Conservation (phyloP, 2,888 invertebrate species). For the Morinoia aosen region DNA sequence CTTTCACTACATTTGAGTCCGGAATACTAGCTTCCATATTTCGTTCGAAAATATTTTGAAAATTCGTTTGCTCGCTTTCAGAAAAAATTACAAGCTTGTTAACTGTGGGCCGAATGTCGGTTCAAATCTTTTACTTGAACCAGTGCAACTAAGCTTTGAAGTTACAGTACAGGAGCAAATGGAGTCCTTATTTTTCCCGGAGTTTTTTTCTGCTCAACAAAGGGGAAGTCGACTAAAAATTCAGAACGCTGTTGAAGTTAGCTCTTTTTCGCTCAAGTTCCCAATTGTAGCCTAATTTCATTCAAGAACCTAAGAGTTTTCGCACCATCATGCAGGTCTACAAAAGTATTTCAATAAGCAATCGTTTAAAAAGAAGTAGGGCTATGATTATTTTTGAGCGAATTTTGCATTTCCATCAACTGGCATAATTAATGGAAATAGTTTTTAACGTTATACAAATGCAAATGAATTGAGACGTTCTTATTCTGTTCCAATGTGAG, state of each 20-base stretch:
- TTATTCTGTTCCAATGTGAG: too few relatives aligned
- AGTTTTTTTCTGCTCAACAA: not conserved
- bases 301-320: not conserved
- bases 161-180: not conserved
- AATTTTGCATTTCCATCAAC: too few relatives aligned
- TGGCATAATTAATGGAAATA: too few relatives aligned
- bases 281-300: not conserved
- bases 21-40: not conserved
- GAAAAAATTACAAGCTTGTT: not conserved
- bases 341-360: not conserved
- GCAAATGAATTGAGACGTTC: too few relatives aligned
- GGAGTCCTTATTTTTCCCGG: not conserved
- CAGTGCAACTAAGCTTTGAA: not conserved
- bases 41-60: not conserved
- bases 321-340: not conserved
- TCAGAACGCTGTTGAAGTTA: not conserved
- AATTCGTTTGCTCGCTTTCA: not conserved
- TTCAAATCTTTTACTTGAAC: not conserved
- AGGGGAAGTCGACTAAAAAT: not conserved
- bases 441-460: too few relatives aligned
- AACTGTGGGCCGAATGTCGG: not conserved
- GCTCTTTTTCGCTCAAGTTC: not conserved
- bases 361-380: not conserved
- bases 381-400: not conserved
- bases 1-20: not conserved